These are phyloP conservation scores for Podilymbus podiceps DNA, from an alignment of 2,113 vertebrate species.

Conservation along the genomic window DNA sequence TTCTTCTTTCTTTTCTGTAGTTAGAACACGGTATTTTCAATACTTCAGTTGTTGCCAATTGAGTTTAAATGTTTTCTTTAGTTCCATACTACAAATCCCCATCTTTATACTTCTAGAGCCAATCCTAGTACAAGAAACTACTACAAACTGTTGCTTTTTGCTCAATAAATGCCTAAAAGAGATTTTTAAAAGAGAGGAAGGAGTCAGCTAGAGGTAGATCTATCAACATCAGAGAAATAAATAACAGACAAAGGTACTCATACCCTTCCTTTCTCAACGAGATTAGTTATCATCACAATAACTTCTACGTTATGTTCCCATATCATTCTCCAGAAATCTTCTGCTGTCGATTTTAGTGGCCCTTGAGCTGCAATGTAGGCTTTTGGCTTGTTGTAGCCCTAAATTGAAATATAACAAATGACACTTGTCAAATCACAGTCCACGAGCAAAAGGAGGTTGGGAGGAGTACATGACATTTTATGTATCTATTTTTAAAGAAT, in stretches of 20 bases:
- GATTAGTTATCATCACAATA: conserved; percentile 97
- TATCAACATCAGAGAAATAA: background rate
- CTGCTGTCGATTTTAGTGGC: conserved; percentile 88
- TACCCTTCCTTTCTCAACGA: conserved; percentile 95
- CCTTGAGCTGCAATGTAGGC: conserved; percentile 97
- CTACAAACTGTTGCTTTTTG: background rate
- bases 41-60: background rate
- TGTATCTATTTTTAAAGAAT: conserved; percentile 1
- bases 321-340: conserved; percentile 98
- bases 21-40: background rate
- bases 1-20: background rate
- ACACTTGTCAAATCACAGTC: conserved; percentile 13
- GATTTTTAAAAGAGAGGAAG: background rate
- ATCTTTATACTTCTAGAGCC: background rate
- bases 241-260: conserved; percentile 9
- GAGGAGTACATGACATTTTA: background rate
- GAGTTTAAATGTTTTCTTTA: background rate
- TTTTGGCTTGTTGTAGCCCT: conserved; percentile 92
- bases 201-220: background rate
- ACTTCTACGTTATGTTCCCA: conserved; percentile 94
- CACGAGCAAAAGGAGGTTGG: background rate
- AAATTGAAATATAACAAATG: conserved; percentile 42
- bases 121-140: background rate
- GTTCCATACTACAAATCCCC: background rate
- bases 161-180: background rate